Evolutionary conservation across 2,888 invertebrate genomes (phyloP), one percentile per base, ranked within the genome.

Genomic region (Ornithoptera priamus): DNA sequence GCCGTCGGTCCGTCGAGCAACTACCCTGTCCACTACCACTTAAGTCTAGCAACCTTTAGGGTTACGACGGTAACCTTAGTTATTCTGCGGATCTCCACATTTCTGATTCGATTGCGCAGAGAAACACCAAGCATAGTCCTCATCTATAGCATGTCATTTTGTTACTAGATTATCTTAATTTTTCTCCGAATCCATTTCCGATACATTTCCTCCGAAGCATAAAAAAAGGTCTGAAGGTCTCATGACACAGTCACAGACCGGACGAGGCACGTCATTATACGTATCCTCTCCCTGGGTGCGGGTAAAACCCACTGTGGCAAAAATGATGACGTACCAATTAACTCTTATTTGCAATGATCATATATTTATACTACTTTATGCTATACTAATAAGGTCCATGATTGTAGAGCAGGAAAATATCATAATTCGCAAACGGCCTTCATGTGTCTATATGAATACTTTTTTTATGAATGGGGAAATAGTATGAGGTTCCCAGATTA

Each of bases 291-390:
- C 18, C 62, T 36, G 59, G 58, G 58, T 66, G 66, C 30, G 50
- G 69, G 69, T 58, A 66, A 63, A 65, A 62, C 66, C 69, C 66
- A 58, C 53, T 70, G 24, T 46, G 30, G 46, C 42, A 63, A n/a
- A 68, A 53, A 61, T 22, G 39, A 36, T 70, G 69, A 70, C 62
- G 69, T 70, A 66, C 66, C 59, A 62, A 36, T 30, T 18, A 62
- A 50, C 22, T 39, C 58, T 62, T 17, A 58, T 62, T 42, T 58
- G 56, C 20, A 62, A 22, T 17, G 62, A 50, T 1, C n/a, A n/a
- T 18, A n/a, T 53, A 53, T 6, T 39, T 53, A 53, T 53, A 53
- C 17, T 53, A 18, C 53, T 53, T 53, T 17, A 18, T 18, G 12
- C 12, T 6, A n/a, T 53, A 18, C 18, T 0, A n/a, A 24, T 66